Base-by-base conservation (phyloP, 2,888 invertebrate species). In the Chymomyza procnemis region DNA sequence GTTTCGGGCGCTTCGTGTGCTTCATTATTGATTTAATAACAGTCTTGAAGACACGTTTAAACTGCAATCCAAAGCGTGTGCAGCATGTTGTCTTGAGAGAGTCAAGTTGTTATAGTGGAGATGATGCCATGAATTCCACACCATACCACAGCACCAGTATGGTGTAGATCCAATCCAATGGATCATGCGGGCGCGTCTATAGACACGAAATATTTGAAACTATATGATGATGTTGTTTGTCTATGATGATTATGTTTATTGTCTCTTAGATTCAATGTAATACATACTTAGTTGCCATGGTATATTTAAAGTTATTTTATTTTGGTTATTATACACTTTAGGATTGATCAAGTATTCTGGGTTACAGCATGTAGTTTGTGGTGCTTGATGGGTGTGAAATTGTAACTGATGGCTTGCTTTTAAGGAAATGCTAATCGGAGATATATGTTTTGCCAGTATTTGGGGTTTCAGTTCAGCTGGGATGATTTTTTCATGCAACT, bases 1-100 rank as follows among this genome's bases (percentile, higher is more conserved):
- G 55, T 60, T 61, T 60, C 64, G 73, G 83, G 72, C 78, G 79
- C 79, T 87, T 89, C 87, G 88, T 88, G 88, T 83, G 86, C 80
- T 88, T 89, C 89, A 89, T 89, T 89, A 89, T 88, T 88, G 83
- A 87, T 88, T 87, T 88, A 88, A 85, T 88, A 88, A 88, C 78
- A 85, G 78, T 70, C 75, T 81, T 79, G 82, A 85, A 88, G 78
- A 83, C 85, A 87, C 82, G 87, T 87, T 84, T 87, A 78, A 84
- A 72, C 81, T 75, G 76, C 77, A 76, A 71, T 73, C 75, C 34
- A 74, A 67, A 75, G 65, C 64, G 59, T 73, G 64, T 62, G 63
- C 58, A 61, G 61, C 21, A 12, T 16, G 52, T 22, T 63, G 41
- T 19, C 69, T 75, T 71, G 74, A 69, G 74, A 18, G 47, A 26